Conservation (phyloP, 2,797 vertebrate genomes). For the Hipposideros larvatus region DNA sequence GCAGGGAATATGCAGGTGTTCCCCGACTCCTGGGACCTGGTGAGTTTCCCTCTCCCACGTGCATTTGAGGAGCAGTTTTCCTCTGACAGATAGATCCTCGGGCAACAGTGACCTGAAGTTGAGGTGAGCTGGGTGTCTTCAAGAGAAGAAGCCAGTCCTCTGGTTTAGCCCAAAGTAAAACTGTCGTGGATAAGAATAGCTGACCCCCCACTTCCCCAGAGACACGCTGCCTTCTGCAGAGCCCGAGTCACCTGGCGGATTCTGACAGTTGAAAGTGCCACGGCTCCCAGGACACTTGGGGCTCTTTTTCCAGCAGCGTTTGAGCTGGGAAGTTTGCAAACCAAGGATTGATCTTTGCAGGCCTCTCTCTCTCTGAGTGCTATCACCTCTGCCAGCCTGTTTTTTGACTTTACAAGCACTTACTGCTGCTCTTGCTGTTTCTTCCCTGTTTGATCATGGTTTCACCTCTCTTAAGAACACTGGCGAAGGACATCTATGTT, state of each 20-base stretch:
- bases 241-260: neutral
- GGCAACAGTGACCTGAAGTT: neutral
- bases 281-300: neutral
- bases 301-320: neutral
- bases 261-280: neutral
- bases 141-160: neutral
- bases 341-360: neutral
- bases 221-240: neutral
- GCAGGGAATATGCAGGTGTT: neutral
- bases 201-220: neutral
- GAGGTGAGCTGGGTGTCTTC: neutral
- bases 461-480: neutral
- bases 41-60: neutral
- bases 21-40: neutral
- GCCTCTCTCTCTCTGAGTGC: neutral
- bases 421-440: neutral
- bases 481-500: neutral
- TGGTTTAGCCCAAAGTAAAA: slow-evolving; percentile 56
- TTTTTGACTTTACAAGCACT: neutral
- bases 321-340: neutral
- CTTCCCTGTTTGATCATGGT: neutral
- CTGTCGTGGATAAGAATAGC: neutral
- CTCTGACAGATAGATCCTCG: neutral
- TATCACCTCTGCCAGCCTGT: neutral
- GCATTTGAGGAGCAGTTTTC: neutral